Percentiles rank a stretch among this genome's conserved stretches.
Evolutionary conservation across 1,140 invertebrate species (phyloP).

Genomic region (Neuroterus valhalla): DNA sequence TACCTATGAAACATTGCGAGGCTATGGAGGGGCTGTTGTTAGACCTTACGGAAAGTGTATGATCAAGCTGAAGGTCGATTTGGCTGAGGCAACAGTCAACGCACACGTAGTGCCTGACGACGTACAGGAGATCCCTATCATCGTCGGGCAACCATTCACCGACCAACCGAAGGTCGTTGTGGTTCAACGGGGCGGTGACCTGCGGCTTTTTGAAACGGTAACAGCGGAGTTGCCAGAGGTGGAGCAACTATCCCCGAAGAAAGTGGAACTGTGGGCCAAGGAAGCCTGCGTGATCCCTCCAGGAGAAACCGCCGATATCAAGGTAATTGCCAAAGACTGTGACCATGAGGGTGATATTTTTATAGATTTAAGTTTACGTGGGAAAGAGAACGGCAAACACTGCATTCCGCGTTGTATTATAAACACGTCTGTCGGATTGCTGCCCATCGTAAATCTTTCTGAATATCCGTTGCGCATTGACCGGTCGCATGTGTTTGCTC

Average conservation of each 20-base stretch:
- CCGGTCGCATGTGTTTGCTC: not conserved
- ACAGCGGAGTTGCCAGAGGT: not conserved
- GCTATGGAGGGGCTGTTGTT: too few relatives aligned
- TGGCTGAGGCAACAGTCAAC: too few relatives aligned
- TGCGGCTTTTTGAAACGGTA: slow-evolving; percentile 10
- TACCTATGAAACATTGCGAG: too few relatives aligned
- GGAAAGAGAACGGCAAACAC: slow-evolving; percentile 35
- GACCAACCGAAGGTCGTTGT: not conserved
- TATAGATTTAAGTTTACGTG: slow-evolving; percentile 35
- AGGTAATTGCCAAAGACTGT: slow-evolving; percentile 23
- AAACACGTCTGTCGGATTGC: slow-evolving; percentile 27
- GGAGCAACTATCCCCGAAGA: not conserved
- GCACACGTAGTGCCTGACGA: not conserved
- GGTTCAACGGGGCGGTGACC: not conserved
- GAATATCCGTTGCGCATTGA: slow-evolving; percentile 21
- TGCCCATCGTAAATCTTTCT: slow-evolving; percentile 35
- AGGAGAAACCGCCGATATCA: slow-evolving; percentile 27
- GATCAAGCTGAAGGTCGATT: too few relatives aligned
- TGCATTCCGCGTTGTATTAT: slow-evolving; percentile 33
- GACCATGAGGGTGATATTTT: slow-evolving; percentile 31
- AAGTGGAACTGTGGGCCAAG: slow-evolving; percentile 12
- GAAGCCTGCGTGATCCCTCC: slow-evolving; percentile 31
- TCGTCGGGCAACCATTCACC: slow-evolving; percentile 12
- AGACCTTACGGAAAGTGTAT: too few relatives aligned
- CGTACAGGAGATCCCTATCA: slow-evolving; percentile 3